Percentiles rank a stretch among this genome's conserved stretches.
Evolutionary conservation across 37 sponge, comb jelly and placozoan species (phyloP).

Genomic region (Halisarca cf. caerulea): DNA sequence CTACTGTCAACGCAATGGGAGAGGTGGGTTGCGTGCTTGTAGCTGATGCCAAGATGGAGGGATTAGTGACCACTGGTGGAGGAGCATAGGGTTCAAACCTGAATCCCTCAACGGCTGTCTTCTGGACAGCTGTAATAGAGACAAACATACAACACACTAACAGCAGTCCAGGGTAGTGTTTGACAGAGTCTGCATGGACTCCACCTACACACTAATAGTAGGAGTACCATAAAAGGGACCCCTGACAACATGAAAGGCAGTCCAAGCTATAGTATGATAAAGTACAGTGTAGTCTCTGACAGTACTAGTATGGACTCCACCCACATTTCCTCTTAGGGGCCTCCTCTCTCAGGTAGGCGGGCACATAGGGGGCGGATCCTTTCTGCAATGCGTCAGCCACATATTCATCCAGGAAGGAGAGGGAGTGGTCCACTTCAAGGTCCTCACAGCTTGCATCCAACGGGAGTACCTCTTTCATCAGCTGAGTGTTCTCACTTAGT

Average conservation of each 20-base stretch:
- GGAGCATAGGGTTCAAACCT: conserved; percentile 44
- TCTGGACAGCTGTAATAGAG: conserved; percentile 1
- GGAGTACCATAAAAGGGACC: too few species aligned
- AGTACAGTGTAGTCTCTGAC: too few species aligned
- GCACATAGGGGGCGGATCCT: conserved; percentile 74
- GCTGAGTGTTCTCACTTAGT: conserved; percentile 35
- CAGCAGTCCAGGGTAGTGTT: too few species aligned
- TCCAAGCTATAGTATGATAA: too few species aligned
- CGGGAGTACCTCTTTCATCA: conserved; percentile 80
- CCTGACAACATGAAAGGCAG: too few species aligned
- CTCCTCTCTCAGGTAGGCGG: conserved; percentile 49
- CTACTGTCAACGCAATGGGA: too few species aligned
- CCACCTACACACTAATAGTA: too few species aligned
- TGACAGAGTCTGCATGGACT: too few species aligned
- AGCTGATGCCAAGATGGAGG: not conserved
- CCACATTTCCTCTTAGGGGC: not conserved
- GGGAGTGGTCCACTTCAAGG: conserved; percentile 81
- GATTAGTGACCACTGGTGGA: conserved; percentile 17
- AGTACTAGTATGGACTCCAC: not conserved
- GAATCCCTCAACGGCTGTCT: not conserved
- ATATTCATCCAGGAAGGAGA: conserved; percentile 82
- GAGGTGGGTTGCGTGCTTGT: not conserved
- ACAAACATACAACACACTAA: not conserved
- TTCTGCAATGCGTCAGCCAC: conserved; percentile 66
- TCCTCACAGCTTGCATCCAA: conserved; percentile 90